Percentiles rank a stretch among this genome's conserved stretches.
Evolutionary conservation across 2,113 vertebrate species (phyloP).

Genomic region (Periophthalmodon schlosseri): DNA sequence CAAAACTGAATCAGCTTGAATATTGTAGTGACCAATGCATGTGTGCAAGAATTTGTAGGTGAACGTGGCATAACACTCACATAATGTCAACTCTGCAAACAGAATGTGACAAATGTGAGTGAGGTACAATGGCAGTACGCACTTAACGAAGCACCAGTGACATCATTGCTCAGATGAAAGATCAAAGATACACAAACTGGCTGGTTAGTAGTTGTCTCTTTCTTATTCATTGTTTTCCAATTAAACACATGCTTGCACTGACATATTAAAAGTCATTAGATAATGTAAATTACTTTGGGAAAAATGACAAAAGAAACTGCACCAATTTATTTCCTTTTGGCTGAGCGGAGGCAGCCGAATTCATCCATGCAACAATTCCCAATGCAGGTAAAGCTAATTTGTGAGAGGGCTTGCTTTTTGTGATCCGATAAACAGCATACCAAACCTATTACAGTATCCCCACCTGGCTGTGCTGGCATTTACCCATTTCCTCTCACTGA

Average conservation of each 20-base stretch:
- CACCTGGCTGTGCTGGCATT: conserved; percentile 23
- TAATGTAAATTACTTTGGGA: background rate
- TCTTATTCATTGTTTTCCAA: background rate
- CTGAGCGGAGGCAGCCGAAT: background rate
- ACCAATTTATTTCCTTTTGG: background rate
- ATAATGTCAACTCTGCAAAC: too few species aligned
- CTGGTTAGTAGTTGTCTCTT: background rate
- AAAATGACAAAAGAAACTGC: conserved; percentile 7
- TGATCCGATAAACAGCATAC: conserved; percentile 32
- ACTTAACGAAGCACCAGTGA: too few species aligned
- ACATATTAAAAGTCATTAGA: conserved; percentile 10
- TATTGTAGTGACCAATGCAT: too few species aligned
- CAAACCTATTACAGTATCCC: conserved; percentile 29
- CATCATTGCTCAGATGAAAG: too few species aligned
- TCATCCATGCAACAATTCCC: background rate
- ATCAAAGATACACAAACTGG: background rate
- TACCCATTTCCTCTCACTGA: conserved; percentile 37
- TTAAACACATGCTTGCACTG: background rate
- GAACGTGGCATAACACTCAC: too few species aligned
- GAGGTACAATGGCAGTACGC: too few species aligned
- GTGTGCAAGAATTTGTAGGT: too few species aligned
- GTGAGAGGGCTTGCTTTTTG: conserved; percentile 7
- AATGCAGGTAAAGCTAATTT: conserved; percentile 5
- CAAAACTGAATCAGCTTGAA: too few species aligned
- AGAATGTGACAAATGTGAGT: too few species aligned